Evolutionary conservation across 1,140 invertebrate species (phyloP).

Genomic region (Bombyx mandarina): DNA sequence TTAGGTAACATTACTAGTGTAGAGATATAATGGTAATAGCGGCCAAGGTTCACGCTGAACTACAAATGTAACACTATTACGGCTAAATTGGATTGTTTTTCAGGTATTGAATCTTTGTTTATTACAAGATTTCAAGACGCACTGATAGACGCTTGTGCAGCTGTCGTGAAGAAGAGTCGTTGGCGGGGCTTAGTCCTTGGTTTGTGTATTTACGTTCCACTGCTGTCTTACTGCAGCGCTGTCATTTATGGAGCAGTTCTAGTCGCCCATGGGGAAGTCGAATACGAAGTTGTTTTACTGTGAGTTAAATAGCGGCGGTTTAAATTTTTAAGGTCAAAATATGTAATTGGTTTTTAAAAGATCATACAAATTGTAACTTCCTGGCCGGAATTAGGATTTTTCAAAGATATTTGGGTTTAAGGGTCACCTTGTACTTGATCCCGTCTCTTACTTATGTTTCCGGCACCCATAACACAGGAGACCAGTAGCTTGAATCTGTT

Average conservation of each 20-base stretch:
- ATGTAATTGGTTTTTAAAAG: too few relatives aligned
- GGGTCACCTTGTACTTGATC: too few relatives aligned
- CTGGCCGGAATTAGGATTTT: too few relatives aligned
- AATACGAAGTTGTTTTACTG: slow-evolving; percentile 81
- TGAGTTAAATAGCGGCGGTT: slow-evolving; percentile 34
- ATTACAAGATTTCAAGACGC: slow-evolving; percentile 68
- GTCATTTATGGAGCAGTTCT: slow-evolving; percentile 80
- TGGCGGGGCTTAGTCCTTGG: slow-evolving; percentile 77
- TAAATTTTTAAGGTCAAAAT: too few relatives aligned
- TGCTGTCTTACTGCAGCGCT: slow-evolving; percentile 78
- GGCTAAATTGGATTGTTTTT: slow-evolving; percentile 38
- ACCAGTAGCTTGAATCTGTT: too few relatives aligned
- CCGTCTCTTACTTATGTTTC: too few relatives aligned
- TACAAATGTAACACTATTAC: not conserved
- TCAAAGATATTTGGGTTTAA: too few relatives aligned
- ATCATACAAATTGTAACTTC: too few relatives aligned
- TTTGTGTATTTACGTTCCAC: slow-evolving; percentile 77
- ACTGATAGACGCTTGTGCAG: slow-evolving; percentile 60
- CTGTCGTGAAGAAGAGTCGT: slow-evolving; percentile 72
- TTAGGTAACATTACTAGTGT: slow-evolving; percentile 63
- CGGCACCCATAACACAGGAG: too few relatives aligned
- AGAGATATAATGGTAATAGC: not conserved
- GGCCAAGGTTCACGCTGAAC: too few relatives aligned
- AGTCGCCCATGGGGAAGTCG: slow-evolving; percentile 72
- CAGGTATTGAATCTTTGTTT: slow-evolving; percentile 68